Evolutionary conservation across 2,797 vertebrate species (phyloP).

Genomic region (Echiichthys vipera): DNA sequence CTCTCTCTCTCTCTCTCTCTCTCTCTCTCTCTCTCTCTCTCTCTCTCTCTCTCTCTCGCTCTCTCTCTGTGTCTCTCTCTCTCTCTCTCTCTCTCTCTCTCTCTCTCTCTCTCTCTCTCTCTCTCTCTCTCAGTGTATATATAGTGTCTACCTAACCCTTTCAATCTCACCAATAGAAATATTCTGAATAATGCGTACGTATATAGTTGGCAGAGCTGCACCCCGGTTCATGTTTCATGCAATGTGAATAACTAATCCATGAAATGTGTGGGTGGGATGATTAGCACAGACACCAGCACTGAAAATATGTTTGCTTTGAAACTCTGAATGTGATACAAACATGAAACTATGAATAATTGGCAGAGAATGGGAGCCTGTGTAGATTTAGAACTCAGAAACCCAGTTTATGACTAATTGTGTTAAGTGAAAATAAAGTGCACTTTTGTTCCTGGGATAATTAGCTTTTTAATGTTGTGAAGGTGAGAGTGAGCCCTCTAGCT

Average conservation of each 20-base stretch:
- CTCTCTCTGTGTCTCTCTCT: slow-evolving; percentile 60
- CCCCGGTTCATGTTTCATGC: slow-evolving; percentile 80
- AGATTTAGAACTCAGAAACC: slow-evolving; percentile 83
- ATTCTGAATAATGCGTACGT: slow-evolving; percentile 78
- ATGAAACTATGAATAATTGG: slow-evolving; percentile 88
- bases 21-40: slow-evolving; percentile 38
- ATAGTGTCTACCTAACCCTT: slow-evolving; percentile 81
- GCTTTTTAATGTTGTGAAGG: slow-evolving; percentile 83
- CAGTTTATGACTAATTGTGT: slow-evolving; percentile 90
- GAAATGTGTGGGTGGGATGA: slow-evolving; percentile 87
- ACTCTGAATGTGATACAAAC: slow-evolving; percentile 85
- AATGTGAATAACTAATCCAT: slow-evolving; percentile 86
- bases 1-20: slow-evolving; percentile 39
- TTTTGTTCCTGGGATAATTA: slow-evolving; percentile 88
- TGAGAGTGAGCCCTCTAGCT: slow-evolving; percentile 84
- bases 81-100: slow-evolving; percentile 63
- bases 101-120: slow-evolving; percentile 63
- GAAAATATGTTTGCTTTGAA: slow-evolving; percentile 88
- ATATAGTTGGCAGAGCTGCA: slow-evolving; percentile 83
- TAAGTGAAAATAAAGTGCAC: slow-evolving; percentile 89
- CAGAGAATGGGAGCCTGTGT: slow-evolving; percentile 83
- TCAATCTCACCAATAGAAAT: slow-evolving; percentile 79
- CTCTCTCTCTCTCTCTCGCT: slow-evolving; percentile 38
- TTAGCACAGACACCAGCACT: slow-evolving; percentile 85
- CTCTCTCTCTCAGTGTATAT: slow-evolving; percentile 66